phyloP scores from a whole-genome alignment of 2,797 vertebrate genomes.

The Tragelaphus eurycerus region DNA sequence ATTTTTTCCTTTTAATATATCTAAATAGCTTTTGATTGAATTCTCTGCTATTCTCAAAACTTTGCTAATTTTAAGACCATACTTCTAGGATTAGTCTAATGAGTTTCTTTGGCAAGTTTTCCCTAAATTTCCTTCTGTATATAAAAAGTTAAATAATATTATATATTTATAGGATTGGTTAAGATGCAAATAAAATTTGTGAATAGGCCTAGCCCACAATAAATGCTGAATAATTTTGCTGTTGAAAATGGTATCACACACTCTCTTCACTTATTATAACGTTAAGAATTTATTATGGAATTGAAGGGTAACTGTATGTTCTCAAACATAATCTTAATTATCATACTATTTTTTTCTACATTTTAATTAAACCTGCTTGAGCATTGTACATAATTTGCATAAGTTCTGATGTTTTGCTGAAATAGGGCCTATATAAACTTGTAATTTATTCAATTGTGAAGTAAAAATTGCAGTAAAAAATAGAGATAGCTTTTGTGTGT shows the following conservation, averaged over 20 bases:
- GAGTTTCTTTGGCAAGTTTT: background rate
- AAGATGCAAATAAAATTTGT: background rate
- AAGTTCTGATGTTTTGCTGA: conserved; percentile 31
- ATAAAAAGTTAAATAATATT: background rate
- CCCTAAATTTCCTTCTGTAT: background rate
- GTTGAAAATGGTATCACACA: background rate
- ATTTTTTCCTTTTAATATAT: background rate
- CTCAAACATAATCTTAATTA: conserved; percentile 25
- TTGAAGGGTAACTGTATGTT: conserved; percentile 15
- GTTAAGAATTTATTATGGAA: conserved; percentile 1
- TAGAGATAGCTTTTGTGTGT: background rate
- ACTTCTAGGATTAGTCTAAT: background rate
- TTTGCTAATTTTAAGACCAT: background rate
- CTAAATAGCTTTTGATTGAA: background rate
- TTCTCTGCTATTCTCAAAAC: background rate
- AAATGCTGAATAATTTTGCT: background rate
- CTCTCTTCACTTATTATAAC: background rate
- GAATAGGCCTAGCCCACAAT: background rate
- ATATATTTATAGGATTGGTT: background rate
- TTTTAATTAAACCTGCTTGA: conserved; percentile 56
- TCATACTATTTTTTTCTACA: background rate
- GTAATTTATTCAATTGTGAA: background rate
- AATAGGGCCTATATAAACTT: background rate
- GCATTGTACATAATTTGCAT: conserved; percentile 8
- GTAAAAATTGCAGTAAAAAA: background rate